Evolutionary conservation across 1,140 invertebrate genomes (phyloP).

Genomic region (Globodera rostochiensis): DNA sequence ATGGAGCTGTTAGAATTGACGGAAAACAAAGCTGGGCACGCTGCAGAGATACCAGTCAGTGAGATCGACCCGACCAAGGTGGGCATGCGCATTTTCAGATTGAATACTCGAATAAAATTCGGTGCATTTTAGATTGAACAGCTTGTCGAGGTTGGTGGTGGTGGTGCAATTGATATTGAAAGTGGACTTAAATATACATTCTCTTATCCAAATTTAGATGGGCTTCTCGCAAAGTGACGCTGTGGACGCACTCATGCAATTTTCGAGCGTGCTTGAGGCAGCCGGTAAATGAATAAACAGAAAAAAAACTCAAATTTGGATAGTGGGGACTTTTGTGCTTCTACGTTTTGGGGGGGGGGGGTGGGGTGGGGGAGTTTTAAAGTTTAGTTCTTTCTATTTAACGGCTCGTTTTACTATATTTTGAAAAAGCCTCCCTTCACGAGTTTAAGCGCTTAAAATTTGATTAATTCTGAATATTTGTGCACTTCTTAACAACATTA

Average conservation of each 20-base stretch:
- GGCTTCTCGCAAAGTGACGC: slow-evolving; percentile 45
- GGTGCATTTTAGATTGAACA: slow-evolving; percentile 16
- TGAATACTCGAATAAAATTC: neutral
- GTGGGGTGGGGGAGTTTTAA: too few relatives aligned
- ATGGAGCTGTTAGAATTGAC: slow-evolving; percentile 34
- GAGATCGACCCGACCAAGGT: slow-evolving; percentile 42
- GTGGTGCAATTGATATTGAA: too few relatives aligned
- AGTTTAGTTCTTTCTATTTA: too few relatives aligned
- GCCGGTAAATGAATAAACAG: slow-evolving; percentile 17
- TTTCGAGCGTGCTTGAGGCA: slow-evolving; percentile 35
- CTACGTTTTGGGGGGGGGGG: too few relatives aligned
- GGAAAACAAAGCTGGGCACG: slow-evolving; percentile 30
- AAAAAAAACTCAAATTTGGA: neutral
- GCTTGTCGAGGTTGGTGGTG: slow-evolving; percentile 26
- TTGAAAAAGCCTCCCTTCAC: too few relatives aligned
- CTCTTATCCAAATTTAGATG: slow-evolving; percentile 1
- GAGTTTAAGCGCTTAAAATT: too few relatives aligned
- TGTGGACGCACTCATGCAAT: slow-evolving; percentile 35
- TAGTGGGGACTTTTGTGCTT: too few relatives aligned
- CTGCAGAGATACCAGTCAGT: slow-evolving; percentile 23
- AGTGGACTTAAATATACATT: too few relatives aligned
- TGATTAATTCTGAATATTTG: too few relatives aligned
- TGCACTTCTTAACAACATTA: neutral
- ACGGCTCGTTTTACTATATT: too few relatives aligned
- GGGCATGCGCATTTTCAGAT: neutral